Conservation (phyloP, 2,797 vertebrate species). For the Furcifer pardalis region DNA sequence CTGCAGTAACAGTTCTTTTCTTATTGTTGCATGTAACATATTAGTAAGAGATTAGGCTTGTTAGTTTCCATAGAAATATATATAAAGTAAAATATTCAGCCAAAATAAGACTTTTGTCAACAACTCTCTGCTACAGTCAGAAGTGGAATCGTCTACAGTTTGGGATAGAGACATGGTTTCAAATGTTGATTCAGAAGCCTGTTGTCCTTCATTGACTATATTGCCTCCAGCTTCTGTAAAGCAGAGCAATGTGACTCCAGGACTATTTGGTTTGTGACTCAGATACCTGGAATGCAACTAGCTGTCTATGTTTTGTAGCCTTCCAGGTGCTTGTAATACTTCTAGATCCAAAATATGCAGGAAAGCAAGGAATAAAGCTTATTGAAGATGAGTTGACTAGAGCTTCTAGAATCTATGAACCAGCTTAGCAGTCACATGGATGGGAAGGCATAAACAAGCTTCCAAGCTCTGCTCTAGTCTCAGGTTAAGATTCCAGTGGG, state of each 20-base stretch:
- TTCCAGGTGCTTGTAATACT: neutral
- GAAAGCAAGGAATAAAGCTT: neutral
- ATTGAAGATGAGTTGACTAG: no score
- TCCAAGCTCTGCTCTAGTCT: no score
- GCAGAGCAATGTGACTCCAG: neutral
- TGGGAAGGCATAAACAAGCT: no score
- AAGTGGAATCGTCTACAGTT: neutral
- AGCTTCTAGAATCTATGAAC: no score
- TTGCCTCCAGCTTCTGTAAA: no score
- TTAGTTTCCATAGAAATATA: no score
- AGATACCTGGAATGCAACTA: neutral
- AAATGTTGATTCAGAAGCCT: neutral
- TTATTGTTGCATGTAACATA: neutral
- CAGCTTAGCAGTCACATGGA: no score
- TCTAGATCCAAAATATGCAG: neutral
- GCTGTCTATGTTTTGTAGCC: neutral
- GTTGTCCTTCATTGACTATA: no score
- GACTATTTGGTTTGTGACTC: neutral
- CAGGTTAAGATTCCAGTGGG: neutral
- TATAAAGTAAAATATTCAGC: neutral
- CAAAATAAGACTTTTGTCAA: neutral
- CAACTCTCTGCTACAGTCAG: neutral
- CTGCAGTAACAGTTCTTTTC: neutral
- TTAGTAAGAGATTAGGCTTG: neutral
- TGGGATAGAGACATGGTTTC: neutral